These are phyloP conservation scores for Pantherophis alleghaniensis DNA, from an alignment of 2,797 vertebrate genomes.

Conservation along the genomic window DNA sequence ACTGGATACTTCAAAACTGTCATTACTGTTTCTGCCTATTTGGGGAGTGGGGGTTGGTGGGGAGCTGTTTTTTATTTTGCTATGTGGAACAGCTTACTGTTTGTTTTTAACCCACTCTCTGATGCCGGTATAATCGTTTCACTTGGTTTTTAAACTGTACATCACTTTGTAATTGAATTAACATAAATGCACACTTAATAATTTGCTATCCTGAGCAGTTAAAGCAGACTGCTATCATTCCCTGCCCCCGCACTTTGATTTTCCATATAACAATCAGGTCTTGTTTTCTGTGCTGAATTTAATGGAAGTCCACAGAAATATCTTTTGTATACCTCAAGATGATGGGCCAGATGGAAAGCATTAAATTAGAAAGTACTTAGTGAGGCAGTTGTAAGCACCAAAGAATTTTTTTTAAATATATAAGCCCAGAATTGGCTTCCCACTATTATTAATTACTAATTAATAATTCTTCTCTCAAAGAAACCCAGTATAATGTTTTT, in stretches of 20 bases:
- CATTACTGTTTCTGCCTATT: constrained; percentile 84
- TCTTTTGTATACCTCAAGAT: not conserved
- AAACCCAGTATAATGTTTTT: not conserved
- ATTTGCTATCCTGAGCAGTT: constrained; percentile 25
- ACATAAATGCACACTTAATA: constrained; percentile 35
- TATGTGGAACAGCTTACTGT: constrained; percentile 77
- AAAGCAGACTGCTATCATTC: constrained; percentile 18
- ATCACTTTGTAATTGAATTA: constrained; percentile 42
- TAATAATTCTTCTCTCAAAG: not conserved
- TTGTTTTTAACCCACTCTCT: constrained; percentile 83
- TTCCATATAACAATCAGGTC: constrained; percentile 27
- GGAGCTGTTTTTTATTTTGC: constrained; percentile 5
- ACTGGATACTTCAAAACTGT: constrained; percentile 96
- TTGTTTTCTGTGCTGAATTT: constrained; percentile 38
- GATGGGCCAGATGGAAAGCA: constrained; percentile 38
- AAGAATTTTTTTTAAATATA: not conserved
- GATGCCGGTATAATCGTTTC: constrained; percentile 21
- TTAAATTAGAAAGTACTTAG: constrained; percentile 31
- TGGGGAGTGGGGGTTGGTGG: constrained; percentile 24
- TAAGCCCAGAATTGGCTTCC: constrained; percentile 27
- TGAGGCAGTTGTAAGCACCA: constrained; percentile 19
- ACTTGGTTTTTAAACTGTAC: constrained; percentile 14
- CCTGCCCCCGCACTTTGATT: not conserved
- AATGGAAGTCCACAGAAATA: constrained; percentile 26
- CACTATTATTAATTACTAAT: constrained; percentile 10